These are phyloP conservation scores for Herpetotheres cachinnans DNA, from an alignment of 2,113 vertebrate species.

Conservation along the genomic window DNA sequence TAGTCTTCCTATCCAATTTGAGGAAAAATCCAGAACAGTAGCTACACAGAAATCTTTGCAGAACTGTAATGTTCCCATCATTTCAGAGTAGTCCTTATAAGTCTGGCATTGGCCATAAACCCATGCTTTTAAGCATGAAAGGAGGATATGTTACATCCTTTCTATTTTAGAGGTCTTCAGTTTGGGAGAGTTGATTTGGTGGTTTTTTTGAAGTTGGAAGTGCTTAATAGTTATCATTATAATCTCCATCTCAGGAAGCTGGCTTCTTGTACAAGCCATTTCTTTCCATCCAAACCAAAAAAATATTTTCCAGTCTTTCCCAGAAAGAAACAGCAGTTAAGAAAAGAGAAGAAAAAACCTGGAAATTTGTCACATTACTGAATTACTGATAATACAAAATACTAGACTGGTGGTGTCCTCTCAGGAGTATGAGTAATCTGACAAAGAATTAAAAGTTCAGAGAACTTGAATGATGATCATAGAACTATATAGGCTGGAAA, in stretches of 20 bases:
- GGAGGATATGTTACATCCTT: not conserved
- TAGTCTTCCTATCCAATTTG: not conserved
- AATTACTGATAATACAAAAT: not conserved
- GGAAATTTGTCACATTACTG: not conserved
- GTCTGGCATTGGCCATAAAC: not conserved
- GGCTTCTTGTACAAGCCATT: not conserved
- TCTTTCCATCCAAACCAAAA: not conserved
- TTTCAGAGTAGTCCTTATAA: not conserved
- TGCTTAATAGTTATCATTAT: not conserved
- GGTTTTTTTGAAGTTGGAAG: not conserved
- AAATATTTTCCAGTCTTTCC: not conserved
- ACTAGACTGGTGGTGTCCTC: not conserved
- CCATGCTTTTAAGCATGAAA: not conserved
- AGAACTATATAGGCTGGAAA: not conserved
- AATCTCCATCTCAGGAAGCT: not conserved
- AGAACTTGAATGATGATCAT: not conserved
- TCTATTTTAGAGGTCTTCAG: not conserved
- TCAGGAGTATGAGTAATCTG: not conserved
- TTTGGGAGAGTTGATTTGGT: not conserved
- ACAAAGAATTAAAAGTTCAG: not conserved
- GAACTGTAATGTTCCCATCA: not conserved
- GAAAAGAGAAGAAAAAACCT: not conserved
- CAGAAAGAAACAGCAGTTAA: not conserved
- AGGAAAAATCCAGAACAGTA: not conserved
- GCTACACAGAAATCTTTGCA: not conserved